Base-by-base conservation (phyloP, 2,113 vertebrate genomes). In the Sapayoa aenigma region DNA sequence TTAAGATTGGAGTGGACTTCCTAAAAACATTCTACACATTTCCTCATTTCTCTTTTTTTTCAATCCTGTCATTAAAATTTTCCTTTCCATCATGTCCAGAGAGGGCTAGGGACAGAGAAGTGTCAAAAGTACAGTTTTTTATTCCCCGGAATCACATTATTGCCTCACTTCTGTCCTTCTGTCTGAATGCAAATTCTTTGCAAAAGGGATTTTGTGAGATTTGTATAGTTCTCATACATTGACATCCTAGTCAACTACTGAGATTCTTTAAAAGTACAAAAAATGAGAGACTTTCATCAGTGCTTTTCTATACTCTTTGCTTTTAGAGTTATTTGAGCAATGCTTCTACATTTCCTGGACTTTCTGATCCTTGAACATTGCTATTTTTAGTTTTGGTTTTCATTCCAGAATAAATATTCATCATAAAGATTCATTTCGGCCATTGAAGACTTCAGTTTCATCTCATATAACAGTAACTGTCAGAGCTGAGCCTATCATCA, bases 401-500 rank as follows among this genome's bases (percentile, higher is more conserved):
- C 17, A 27, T 95, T 82, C 72, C 55, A 72, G 66, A 28, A 30
- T 96, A 96, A 96, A 84, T 97, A 96, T 94, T 95, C 53, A 95
- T 90, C 87, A 94, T n/a, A n/a, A n/a, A n/a, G 75, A 89, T 94
- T 94, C 33, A 67, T 96, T 89, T 90, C 55, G 42, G 16, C 55
- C 42, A 46, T 88, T 60, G 5, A 96, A 93, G 63, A 72, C 76
- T 91, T 95, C 69, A 28, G 62, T 95, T 52, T 94, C 74, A 74
- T 76, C 75, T 71, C 50, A 59, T 89, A 74, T 69, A 42, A 59
- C 1, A 1, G 21, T 19, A 96, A 93, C 59, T 79, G 39, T 66
- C 9, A 52, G 89, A 93, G 53, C 39, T 95, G 83, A 94, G 46
- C 46, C 86, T 82, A 42, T 89, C 82, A 89, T 86, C 82, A 95